Base-by-base conservation (phyloP, 2,888 invertebrate species). In the Leptarthrus brevirostris region DNA sequence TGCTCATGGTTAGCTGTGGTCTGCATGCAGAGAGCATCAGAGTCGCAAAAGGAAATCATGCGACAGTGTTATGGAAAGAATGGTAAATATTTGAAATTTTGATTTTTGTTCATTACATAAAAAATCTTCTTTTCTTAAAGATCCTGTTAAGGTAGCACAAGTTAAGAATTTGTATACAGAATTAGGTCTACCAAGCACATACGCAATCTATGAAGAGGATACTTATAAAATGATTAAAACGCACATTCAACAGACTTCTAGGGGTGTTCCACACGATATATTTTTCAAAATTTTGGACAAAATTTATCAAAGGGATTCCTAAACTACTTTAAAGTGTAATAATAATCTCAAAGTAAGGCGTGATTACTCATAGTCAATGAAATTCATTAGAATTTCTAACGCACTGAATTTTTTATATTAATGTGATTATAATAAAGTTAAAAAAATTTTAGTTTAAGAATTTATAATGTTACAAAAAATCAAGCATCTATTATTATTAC, bases 1-100 rank as follows among this genome's bases (percentile, higher is more conserved):
- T 98, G 98, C 85, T 91, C 96, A 0, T 99, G 98, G 98, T 86
- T 97, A 34, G 91, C 94, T 1, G 94, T 97, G 0, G 92, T 94
- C 0, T 97, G 97, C 8, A 86, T 97, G 76, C 93, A 95, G 83
- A 88, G 92, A 72, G 93, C 92, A 0, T 89, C 88, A 54, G 87
- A 90, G 0, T 86, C 88, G 3, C 95, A 96, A 81, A 89, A 88
- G 77, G 87, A 90, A 80, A 86, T 93, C 26, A 89, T 95, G 87
- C 87, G 91, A 80, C 90, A 93, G 75, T 90, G 92, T 82, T 96
- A 95, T 80, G 95, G 94, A 10, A 86, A 86, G 54, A 83, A 87
- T 54, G 85, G 85, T 85, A 72, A 52, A n/a, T 10, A 44, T 52
- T 36, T 18, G 26, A 10, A 20, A 8, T 56, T 26, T 40, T 12